phyloP scores from a whole-genome alignment of 2,888 invertebrate species.

The Amorpha juglandis region DNA sequence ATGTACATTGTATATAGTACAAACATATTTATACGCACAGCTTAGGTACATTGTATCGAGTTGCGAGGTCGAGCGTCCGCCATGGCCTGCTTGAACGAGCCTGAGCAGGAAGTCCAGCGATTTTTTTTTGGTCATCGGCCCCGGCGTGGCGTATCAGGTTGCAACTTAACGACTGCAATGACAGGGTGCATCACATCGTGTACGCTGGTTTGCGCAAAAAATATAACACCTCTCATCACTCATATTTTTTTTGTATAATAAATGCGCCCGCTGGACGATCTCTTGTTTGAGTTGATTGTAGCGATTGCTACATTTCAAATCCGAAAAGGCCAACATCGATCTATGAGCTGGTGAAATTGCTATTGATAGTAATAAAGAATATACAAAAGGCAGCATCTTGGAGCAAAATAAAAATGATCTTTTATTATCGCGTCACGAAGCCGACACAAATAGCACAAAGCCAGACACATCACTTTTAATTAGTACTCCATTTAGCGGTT shows the following conservation, averaged over 20 bases:
- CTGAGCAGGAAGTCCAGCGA: constrained; percentile 51
- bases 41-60: constrained; percentile 42
- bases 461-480: constrained; percentile 20
- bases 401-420: constrained; percentile 28
- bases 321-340: not conserved
- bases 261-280: not conserved
- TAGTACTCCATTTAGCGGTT: constrained; percentile 3
- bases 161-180: constrained; percentile 12
- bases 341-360: not conserved
- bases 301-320: not conserved
- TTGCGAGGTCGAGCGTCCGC: constrained; percentile 47
- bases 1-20: not conserved
- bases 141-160: constrained; percentile 36
- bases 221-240: not conserved
- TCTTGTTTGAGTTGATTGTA: not conserved
- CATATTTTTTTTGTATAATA: not conserved
- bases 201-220: not conserved
- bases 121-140: constrained; percentile 47
- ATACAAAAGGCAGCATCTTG: not conserved
- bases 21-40: not conserved
- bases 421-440: constrained; percentile 8
- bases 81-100: constrained; percentile 29
- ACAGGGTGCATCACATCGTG: not conserved
- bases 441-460: constrained; percentile 17
- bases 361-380: not conserved